A percentile compares a stretch with the other conserved stretches of the same genome.
These are phyloP conservation scores for Psilopogon haemacephalus DNA, from an alignment of 2,113 vertebrate genomes.

Conservation along the genomic window DNA sequence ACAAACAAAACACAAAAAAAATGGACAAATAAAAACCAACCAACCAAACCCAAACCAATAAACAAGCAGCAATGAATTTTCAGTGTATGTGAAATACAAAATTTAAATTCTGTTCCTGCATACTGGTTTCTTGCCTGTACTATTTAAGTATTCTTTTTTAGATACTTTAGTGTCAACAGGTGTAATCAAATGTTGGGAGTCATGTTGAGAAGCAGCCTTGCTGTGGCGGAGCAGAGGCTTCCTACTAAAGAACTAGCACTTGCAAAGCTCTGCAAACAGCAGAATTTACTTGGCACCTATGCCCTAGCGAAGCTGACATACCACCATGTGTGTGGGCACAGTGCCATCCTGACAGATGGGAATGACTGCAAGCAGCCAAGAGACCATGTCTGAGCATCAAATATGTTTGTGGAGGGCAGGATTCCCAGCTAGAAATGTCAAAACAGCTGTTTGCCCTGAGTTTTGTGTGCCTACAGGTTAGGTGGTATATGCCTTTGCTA, in stretches of 20 bases:
- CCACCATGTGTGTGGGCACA: slow-evolving; percentile 69
- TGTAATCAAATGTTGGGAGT: slow-evolving; percentile 13
- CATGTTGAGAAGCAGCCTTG: slow-evolving; percentile 29
- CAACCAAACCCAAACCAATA: too few species aligned
- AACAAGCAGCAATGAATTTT: not conserved
- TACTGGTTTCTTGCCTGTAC: not conserved
- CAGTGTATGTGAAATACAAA: not conserved
- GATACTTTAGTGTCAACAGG: slow-evolving; percentile 12
- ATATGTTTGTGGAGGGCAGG: slow-evolving; percentile 65
- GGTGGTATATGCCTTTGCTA: not conserved
- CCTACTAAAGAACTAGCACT: slow-evolving; percentile 43
- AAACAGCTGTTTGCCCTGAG: slow-evolving; percentile 65
- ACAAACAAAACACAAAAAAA: too few species aligned
- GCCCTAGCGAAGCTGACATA: slow-evolving; percentile 51
- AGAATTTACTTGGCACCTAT: slow-evolving; percentile 65
- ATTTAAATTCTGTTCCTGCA: not conserved
- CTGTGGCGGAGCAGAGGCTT: slow-evolving; percentile 39
- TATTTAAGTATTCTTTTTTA: not conserved
- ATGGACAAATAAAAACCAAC: too few species aligned
- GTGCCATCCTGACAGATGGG: slow-evolving; percentile 76
- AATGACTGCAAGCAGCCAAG: slow-evolving; percentile 49
- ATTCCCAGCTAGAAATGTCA: slow-evolving; percentile 59
- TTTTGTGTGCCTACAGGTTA: slow-evolving; percentile 30
- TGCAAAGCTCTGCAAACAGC: slow-evolving; percentile 52
- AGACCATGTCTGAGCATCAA: slow-evolving; percentile 72